Evolutionary conservation across 2,888 invertebrate genomes (phyloP).

Genomic region (Ptilodon capucinus): DNA sequence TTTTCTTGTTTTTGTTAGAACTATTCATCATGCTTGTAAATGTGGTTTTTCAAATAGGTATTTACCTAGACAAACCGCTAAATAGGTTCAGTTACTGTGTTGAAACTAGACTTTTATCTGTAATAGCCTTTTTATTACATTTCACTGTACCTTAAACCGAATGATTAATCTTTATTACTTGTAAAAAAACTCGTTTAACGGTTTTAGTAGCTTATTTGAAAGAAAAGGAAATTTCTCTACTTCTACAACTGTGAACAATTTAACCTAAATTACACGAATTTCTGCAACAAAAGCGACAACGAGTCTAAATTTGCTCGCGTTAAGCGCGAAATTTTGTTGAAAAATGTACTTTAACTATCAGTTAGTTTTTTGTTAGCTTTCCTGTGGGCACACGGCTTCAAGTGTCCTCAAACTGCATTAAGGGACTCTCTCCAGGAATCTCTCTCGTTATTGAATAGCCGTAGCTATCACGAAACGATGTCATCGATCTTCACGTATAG

Average conservation of each 20-base stretch:
- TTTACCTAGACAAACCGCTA: neutral
- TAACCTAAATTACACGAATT: too few relatives aligned
- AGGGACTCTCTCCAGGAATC: constrained; percentile 10
- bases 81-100: neutral
- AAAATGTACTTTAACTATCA: too few relatives aligned
- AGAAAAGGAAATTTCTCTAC: too few relatives aligned
- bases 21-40: neutral
- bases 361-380: too few relatives aligned
- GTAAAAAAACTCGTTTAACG: neutral
- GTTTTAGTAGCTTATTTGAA: too few relatives aligned
- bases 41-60: neutral
- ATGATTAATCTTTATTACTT: neutral
- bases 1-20: neutral
- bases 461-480: constrained; percentile 24
- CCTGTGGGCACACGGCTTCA: neutral
- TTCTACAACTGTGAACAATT: too few relatives aligned
- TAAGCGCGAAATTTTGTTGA: too few relatives aligned
- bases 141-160: neutral
- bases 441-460: constrained; percentile 33
- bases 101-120: neutral
- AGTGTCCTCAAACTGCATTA: constrained; percentile 23
- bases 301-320: too few relatives aligned
- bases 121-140: neutral
- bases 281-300: neutral
- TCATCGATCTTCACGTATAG: constrained; percentile 15